Evolutionary conservation across 2,113 vertebrate species (phyloP).

Genomic region (Microcebus ravelobensis): DNA sequence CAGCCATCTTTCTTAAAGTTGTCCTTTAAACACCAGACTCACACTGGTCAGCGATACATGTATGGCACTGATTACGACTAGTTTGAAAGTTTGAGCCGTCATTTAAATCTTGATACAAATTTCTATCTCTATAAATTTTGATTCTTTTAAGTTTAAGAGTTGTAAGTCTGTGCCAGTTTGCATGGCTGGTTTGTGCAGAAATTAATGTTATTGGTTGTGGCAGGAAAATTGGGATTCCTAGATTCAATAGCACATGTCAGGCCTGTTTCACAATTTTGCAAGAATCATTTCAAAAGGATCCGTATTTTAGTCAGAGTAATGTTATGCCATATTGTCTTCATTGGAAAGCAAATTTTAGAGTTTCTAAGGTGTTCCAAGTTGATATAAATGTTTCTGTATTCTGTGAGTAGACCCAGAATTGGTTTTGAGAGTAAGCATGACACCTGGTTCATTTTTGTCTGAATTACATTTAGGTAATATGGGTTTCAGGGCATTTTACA

Average conservation of each 20-base stretch:
- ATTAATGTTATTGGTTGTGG: constrained; percentile 2
- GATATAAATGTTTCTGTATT: not conserved
- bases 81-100: not conserved
- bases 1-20: not conserved
- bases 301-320: not conserved
- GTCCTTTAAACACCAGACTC: not conserved
- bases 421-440: not conserved
- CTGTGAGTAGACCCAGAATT: not conserved
- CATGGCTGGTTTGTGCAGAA: not conserved
- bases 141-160: not conserved
- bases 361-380: constrained; percentile 32
- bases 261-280: not conserved
- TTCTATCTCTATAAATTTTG: not conserved
- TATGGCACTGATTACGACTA: not conserved
- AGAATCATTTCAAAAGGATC: not conserved
- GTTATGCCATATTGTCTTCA: not conserved
- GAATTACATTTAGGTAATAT: constrained; percentile 37
- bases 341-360: not conserved
- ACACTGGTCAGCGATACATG: not conserved
- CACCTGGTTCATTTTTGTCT: constrained; percentile 51
- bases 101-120: constrained; percentile 6
- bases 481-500: constrained; percentile 41
- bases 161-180: not conserved
- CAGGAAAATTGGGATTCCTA: constrained; percentile 33
- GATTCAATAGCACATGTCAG: not conserved